phyloP scores from a whole-genome alignment of 2,888 invertebrate species.

The Lasioglossum calceatum region DNA sequence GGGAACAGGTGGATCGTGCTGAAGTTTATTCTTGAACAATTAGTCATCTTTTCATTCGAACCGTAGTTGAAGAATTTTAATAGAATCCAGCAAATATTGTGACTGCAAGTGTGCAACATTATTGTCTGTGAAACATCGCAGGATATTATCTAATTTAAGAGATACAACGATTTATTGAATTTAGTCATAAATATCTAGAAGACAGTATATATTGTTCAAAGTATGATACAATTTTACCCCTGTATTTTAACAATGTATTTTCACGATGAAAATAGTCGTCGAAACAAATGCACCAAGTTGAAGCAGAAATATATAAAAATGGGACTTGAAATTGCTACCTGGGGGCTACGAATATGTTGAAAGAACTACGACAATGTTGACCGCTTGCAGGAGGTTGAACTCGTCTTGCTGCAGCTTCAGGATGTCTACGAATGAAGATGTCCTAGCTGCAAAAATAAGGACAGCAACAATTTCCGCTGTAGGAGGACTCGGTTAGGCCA shows the following conservation, averaged over 20 bases:
- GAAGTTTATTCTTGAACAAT: not conserved
- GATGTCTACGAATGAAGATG: not conserved
- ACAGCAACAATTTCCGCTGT: not conserved
- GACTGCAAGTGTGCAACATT: not conserved
- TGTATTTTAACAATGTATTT: no score
- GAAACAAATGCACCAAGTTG: not conserved
- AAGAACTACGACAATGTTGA: not conserved
- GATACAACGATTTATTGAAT: not conserved
- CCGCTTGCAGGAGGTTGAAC: not conserved
- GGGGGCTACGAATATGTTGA: no score
- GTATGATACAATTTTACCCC: no score
- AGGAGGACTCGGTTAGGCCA: not conserved
- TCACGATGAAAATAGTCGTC: no score
- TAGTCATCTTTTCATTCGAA: not conserved
- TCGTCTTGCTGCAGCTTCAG: not conserved
- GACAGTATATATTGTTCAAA: no score
- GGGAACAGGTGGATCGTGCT: slow-evolving; percentile 3
- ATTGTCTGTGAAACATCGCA: not conserved
- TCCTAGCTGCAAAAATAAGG: not conserved
- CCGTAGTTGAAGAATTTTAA: not conserved
- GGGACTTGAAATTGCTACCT: no score
- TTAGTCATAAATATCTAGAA: not conserved
- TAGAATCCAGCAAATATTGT: not conserved
- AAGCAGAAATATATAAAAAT: not conserved
- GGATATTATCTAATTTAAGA: not conserved